A percentile compares a stretch with the other conserved stretches of the same genome.
phyloP scores from a whole-genome alignment of 2,888 invertebrate genomes.

The Leptinotarsa juncta region DNA sequence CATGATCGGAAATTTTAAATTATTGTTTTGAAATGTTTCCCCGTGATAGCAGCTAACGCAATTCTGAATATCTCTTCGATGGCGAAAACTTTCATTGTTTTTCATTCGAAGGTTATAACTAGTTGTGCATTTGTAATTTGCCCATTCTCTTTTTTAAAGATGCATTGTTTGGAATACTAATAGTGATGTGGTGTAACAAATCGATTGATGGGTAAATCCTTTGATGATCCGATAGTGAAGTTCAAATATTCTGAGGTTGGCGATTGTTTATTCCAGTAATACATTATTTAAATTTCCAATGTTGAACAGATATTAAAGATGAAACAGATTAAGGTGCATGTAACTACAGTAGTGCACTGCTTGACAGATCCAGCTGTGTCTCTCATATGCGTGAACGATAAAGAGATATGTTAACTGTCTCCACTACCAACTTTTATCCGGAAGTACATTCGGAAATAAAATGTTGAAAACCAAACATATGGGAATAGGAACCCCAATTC shows the following conservation, averaged over 20 bases:
- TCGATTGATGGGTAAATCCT: not conserved
- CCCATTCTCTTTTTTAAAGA: conserved; percentile 1
- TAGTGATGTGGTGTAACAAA: not conserved
- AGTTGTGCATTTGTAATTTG: conserved; percentile 5
- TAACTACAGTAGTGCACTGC: too few species aligned
- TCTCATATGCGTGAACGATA: too few species aligned
- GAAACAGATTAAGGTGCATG: too few species aligned
- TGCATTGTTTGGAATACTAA: conserved; percentile 17
- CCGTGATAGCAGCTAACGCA: not conserved
- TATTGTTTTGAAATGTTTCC: not conserved
- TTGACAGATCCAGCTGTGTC: too few species aligned
- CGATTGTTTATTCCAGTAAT: too few species aligned
- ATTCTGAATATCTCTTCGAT: not conserved
- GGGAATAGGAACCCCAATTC: too few species aligned
- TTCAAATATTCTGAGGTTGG: not conserved
- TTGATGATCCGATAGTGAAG: conserved; percentile 3
- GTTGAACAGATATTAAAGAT: too few species aligned
- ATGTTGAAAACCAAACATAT: too few species aligned
- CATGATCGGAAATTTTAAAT: not conserved
- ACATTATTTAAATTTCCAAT: too few species aligned
- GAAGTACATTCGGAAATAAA: too few species aligned
- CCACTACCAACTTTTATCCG: too few species aligned
- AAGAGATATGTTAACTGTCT: too few species aligned
- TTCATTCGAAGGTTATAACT: not conserved
- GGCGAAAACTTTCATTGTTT: conserved; percentile 14